These are phyloP conservation scores for Diarsia brunnea DNA, from an alignment of 2,888 invertebrate genomes.

Conservation along the genomic window DNA sequence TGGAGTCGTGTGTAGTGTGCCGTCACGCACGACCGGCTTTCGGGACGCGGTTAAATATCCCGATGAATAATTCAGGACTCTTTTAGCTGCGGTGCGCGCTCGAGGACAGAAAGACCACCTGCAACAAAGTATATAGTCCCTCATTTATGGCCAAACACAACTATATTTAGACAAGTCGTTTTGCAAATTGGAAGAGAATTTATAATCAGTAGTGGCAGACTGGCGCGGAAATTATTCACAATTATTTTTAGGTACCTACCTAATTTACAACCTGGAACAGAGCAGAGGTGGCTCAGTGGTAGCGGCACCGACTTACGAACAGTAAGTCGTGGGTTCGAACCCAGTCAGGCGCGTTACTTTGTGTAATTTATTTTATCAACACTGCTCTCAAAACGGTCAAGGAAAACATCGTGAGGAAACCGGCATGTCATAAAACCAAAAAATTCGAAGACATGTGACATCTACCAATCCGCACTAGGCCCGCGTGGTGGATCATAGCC, in stretches of 20 bases:
- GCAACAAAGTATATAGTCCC: constrained; percentile 87
- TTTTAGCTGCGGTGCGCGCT: constrained; percentile 83
- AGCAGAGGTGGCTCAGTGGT: too few relatives aligned
- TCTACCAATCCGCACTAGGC: too few relatives aligned
- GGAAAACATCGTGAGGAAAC: too few relatives aligned
- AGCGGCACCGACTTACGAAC: too few relatives aligned
- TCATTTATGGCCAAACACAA: constrained; percentile 81
- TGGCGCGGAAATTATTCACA: constrained; percentile 32
- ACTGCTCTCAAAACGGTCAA: too few relatives aligned
- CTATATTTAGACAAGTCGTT: constrained; percentile 76
- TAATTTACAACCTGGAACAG: too few relatives aligned
- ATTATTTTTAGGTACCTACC: constrained; percentile 19
- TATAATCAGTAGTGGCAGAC: constrained; percentile 67
- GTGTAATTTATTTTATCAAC: too few relatives aligned
- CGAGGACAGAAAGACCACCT: constrained; percentile 82
- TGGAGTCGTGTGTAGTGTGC: constrained; percentile 72
- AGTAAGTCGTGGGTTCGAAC: too few relatives aligned
- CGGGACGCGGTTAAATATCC: constrained; percentile 85
- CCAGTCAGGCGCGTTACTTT: too few relatives aligned
- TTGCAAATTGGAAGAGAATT: constrained; percentile 75
- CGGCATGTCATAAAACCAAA: too few relatives aligned
- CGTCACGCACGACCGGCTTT: constrained; percentile 75
- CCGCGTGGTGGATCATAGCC: too few relatives aligned
- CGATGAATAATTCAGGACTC: constrained; percentile 88
- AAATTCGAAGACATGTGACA: too few relatives aligned